A percentile compares a stretch with the other conserved stretches of the same genome.
These are phyloP conservation scores for Torymus texanus DNA, from an alignment of 2,888 invertebrate species.

Conservation along the genomic window DNA sequence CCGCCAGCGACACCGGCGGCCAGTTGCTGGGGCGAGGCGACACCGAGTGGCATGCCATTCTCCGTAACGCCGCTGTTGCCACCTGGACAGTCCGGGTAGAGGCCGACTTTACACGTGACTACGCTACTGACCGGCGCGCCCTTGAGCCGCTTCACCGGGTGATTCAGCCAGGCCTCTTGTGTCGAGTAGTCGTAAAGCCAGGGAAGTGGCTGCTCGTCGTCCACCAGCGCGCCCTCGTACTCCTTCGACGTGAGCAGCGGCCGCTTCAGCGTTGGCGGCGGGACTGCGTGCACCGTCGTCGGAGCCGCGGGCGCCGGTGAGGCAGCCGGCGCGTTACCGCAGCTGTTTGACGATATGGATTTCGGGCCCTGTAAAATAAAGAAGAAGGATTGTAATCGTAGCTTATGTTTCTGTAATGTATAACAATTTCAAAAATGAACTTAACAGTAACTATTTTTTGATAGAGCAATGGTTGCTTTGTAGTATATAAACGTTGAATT, in stretches of 20 bases:
- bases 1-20: neutral
- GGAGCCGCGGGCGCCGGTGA: constrained; percentile 80
- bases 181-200: constrained; percentile 93
- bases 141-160: constrained; percentile 93
- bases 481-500: too few relatives aligned
- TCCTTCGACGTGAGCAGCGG: constrained; percentile 87
- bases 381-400: too few relatives aligned
- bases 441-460: too few relatives aligned
- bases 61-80: neutral
- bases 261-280: constrained; percentile 79
- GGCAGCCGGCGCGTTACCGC: constrained; percentile 63
- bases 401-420: too few relatives aligned
- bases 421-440: too few relatives aligned
- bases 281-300: constrained; percentile 63
- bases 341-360: constrained; percentile 41
- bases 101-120: constrained; percentile 59
- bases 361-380: constrained; percentile 47
- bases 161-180: constrained; percentile 83
- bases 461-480: too few relatives aligned
- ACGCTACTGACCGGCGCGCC: constrained; percentile 58
- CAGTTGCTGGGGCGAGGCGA: neutral
- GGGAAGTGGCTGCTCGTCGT: constrained; percentile 87
- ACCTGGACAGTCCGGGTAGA: constrained; percentile 42
- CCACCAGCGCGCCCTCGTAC: constrained; percentile 86
- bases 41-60: neutral